Evolutionary conservation across 2,113 vertebrate genomes (phyloP).

Genomic region (Albula goreensis): DNA sequence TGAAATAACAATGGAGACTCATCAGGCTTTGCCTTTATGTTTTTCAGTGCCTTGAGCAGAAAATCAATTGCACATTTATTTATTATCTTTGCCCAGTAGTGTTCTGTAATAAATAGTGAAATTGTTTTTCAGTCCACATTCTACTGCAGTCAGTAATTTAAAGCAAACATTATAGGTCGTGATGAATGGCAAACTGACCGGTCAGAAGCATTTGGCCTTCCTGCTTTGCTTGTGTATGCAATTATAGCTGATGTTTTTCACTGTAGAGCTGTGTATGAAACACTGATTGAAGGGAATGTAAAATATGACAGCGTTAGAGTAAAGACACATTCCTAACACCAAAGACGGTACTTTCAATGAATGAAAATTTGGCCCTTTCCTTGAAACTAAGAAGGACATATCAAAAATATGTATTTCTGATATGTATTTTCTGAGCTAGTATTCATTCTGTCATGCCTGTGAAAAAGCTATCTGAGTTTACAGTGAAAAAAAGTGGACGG

Average conservation of each 20-base stretch:
- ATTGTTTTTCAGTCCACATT: background rate
- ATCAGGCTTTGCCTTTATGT: background rate
- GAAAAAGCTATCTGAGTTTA: too few species aligned
- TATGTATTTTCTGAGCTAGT: too few species aligned
- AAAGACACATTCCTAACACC: too few species aligned
- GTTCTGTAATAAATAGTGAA: background rate
- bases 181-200: background rate
- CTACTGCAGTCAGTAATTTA: background rate
- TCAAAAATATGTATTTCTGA: too few species aligned
- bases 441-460: too few species aligned
- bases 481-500: too few species aligned
- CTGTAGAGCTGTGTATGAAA: background rate
- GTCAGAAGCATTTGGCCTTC: background rate
- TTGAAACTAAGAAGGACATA: too few species aligned
- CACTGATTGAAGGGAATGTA: background rate
- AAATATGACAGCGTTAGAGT: background rate
- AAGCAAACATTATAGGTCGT: background rate
- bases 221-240: background rate
- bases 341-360: too few species aligned
- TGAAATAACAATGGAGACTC: background rate
- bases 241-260: background rate
- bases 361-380: too few species aligned
- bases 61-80: background rate
- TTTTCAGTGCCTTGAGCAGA: background rate
- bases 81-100: background rate